Conservation (phyloP, 2,888 invertebrate species). For the Phortica magna region DNA sequence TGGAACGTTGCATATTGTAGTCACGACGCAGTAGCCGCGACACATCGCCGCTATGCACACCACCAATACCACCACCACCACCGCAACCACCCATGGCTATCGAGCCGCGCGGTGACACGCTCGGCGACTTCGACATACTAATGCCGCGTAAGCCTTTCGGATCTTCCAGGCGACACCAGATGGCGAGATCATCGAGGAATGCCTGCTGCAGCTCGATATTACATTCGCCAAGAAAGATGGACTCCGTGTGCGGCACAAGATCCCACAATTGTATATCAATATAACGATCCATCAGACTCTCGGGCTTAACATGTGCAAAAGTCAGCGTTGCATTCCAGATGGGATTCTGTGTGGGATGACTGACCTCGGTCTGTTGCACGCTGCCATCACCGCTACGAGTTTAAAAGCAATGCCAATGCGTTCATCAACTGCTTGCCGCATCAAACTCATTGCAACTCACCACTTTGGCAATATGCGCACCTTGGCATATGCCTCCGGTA, state of each 20-base stretch:
- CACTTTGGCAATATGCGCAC: conserved; percentile 88
- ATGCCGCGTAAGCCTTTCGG: conserved; percentile 82
- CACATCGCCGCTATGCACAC: conserved; percentile 81
- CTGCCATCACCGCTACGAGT: conserved; percentile 84
- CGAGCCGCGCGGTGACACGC: conserved; percentile 89
- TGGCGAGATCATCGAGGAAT: conserved; percentile 91
- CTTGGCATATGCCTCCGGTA: conserved; percentile 92
- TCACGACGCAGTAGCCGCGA: conserved; percentile 85
- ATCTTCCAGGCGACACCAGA: conserved; percentile 94
- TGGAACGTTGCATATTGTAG: conserved; percentile 86
- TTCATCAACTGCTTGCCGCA: background rate
- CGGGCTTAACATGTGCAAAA: conserved; percentile 88
- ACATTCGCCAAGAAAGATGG: conserved; percentile 89
- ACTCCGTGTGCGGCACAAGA: conserved; percentile 88
- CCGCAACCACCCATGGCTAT: conserved; percentile 80
- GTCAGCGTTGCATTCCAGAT: conserved; percentile 95
- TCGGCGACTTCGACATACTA: conserved; percentile 83
- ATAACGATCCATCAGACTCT: conserved; percentile 87
- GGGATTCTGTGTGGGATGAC: conserved; percentile 91
- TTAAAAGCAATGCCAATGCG: background rate
- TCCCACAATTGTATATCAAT: conserved; percentile 95
- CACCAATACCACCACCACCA: conserved; percentile 78
- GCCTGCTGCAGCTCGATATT: conserved; percentile 84
- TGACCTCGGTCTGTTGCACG: conserved; percentile 89
- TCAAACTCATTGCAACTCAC: conserved; percentile 79